Percentiles rank a stretch among this genome's conserved stretches.
These are phyloP conservation scores for Gastracanthus pulcherrimus DNA, from an alignment of 2,888 invertebrate species.

Conservation along the genomic window DNA sequence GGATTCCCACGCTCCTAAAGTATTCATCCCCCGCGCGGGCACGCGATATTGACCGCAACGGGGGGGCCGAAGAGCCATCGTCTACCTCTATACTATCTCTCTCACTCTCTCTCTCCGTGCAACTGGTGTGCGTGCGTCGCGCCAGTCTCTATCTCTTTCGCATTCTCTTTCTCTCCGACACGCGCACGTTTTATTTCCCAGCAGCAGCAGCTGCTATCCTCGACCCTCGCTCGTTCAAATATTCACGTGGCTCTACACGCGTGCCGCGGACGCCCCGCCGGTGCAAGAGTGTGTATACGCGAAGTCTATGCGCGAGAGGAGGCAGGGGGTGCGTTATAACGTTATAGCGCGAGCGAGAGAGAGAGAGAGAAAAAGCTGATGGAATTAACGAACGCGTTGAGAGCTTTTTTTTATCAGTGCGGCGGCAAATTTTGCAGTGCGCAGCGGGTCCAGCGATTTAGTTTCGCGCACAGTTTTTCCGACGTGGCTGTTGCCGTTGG, in stretches of 20 bases:
- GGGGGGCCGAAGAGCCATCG: slow-evolving; percentile 59
- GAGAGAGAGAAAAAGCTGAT: not conserved
- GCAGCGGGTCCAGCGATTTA: too few relatives aligned
- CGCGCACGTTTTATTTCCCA: slow-evolving; percentile 48
- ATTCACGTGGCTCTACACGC: slow-evolving; percentile 33
- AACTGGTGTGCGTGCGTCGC: slow-evolving; percentile 46
- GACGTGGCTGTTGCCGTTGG: too few relatives aligned
- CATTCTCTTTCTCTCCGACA: slow-evolving; percentile 47
- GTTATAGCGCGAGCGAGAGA: too few relatives aligned
- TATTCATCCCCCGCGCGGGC: slow-evolving; percentile 68
- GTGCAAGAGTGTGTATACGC: too few relatives aligned
- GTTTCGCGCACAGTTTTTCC: not conserved
- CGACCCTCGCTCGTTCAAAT: slow-evolving; percentile 27
- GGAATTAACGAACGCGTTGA: slow-evolving; percentile 12
- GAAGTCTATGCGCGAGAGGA: too few relatives aligned
- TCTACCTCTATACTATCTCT: too few relatives aligned
- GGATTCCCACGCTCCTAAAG: slow-evolving; percentile 72
- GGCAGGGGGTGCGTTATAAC: not conserved
- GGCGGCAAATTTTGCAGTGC: not conserved
- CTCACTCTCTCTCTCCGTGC: not conserved
- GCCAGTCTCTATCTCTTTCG: too few relatives aligned
- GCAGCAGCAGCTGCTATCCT: not conserved
- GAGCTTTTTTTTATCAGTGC: not conserved
- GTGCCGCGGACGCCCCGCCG: not conserved
- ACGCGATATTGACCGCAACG: slow-evolving; percentile 75